Evolutionary conservation across 1,140 invertebrate species (phyloP).

Genomic region (Papilio dardanus): DNA sequence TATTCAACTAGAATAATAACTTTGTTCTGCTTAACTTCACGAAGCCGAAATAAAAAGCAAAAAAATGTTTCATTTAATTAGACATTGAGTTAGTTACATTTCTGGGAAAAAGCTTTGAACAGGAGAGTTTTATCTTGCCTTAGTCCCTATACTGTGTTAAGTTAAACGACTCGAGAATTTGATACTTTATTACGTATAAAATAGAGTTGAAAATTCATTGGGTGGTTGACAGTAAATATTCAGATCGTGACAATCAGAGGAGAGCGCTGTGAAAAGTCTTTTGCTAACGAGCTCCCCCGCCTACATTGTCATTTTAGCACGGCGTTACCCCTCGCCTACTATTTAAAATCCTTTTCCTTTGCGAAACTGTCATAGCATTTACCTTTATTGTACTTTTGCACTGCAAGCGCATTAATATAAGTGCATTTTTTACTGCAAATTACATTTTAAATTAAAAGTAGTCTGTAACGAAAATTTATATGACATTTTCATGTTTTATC

Average conservation of each 20-base stretch:
- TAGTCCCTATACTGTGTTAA: slow-evolving; percentile 26
- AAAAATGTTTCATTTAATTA: slow-evolving; percentile 32
- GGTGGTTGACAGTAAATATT: slow-evolving; percentile 12
- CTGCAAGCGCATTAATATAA: slow-evolving; percentile 31
- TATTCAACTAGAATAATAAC: not conserved
- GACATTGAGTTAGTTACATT: slow-evolving; percentile 35
- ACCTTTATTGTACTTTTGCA: slow-evolving; percentile 34
- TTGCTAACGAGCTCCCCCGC: slow-evolving; percentile 34
- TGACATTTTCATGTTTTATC: not conserved
- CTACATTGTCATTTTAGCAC: slow-evolving; percentile 31
- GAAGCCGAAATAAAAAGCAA: not conserved
- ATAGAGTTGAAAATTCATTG: slow-evolving; percentile 10
- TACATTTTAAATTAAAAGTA: slow-evolving; percentile 18
- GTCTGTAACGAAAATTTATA: slow-evolving; percentile 11
- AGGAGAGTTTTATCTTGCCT: slow-evolving; percentile 28
- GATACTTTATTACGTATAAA: not conserved
- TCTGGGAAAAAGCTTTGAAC: slow-evolving; percentile 31
- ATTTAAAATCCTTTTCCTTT: slow-evolving; percentile 35
- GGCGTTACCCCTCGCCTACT: slow-evolving; percentile 32
- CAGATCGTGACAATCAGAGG: slow-evolving; percentile 35
- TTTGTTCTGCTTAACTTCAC: not conserved
- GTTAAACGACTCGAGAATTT: not conserved
- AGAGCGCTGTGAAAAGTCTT: slow-evolving; percentile 34
- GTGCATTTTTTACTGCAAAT: slow-evolving; percentile 32
- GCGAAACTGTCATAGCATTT: slow-evolving; percentile 32